Base-by-base conservation (phyloP, 2,888 invertebrate genomes). In the Protodeltote pygarga region DNA sequence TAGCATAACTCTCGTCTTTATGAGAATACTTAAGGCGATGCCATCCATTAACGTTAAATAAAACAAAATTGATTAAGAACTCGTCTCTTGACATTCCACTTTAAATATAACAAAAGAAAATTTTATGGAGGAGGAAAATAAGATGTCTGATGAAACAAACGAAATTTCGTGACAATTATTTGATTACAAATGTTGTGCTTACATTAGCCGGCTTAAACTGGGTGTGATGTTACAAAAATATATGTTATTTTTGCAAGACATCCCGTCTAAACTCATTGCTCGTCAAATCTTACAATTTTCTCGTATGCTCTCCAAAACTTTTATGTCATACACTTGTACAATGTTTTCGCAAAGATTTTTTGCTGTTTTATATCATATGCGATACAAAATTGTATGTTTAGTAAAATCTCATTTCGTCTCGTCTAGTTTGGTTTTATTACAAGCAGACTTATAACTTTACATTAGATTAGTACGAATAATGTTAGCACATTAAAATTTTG, bases 1-100 rank as follows among this genome's bases (percentile, higher is more conserved):
- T 59, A 62, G 29, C 68, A 62, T 65, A 55, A 38, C 29, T 48
- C 42, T 48, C 38, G 32, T 48, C 41, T 50, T 65, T 47, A 28
- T 32, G 20, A 48, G 29, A 39, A 40, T 14, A 45, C 34, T 38
- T 48, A 46, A 5, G 13, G 44, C 44, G 47, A 19, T 28, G 41
- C 23, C 23, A 35, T 53, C 44, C 47, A 48, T 64, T 60, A 52
- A 47, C 37, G 59, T 52, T 65, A 65, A 63, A 73, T 68, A 68
- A 61, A 69, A 76, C 62, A 58, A 57, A 49, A 66, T 73, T 66
- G 60, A 71, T 65, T 52, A 54, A 53, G 50, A 51, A 45, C 65
- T 64, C 49, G 62, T 68, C 64, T 57, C 63, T 61, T 69, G 68
- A 69, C 54, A 49, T 68, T 54, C 23, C 53, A 44, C 39, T 65